phyloP scores from a whole-genome alignment of 2,888 invertebrate genomes.

The Caenorhabditis sinica region DNA sequence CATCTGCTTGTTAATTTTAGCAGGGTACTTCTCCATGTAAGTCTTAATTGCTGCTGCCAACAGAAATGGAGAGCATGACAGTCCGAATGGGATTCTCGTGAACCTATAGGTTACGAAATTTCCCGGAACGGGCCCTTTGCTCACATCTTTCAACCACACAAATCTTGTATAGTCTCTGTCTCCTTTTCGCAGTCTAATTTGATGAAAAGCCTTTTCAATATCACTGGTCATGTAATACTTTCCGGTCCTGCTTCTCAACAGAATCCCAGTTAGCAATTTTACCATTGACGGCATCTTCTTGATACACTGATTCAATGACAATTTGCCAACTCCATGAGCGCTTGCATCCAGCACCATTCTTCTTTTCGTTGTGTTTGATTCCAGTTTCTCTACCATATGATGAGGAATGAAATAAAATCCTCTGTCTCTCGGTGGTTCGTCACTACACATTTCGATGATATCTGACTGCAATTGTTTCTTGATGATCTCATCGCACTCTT shows the following conservation, averaged over 20 bases:
- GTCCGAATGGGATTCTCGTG: conserved; percentile 55
- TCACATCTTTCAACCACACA: conserved; percentile 68
- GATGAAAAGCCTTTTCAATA: conserved; percentile 74
- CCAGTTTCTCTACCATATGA: conserved; percentile 56
- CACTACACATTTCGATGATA: conserved; percentile 31
- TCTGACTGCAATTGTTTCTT: conserved; percentile 34
- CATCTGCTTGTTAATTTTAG: not conserved
- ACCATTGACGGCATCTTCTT: conserved; percentile 51
- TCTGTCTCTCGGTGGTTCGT: not conserved
- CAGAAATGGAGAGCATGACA: conserved; percentile 62
- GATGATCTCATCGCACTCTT: conserved; percentile 30
- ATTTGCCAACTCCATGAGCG: conserved; percentile 18
- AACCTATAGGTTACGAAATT: conserved; percentile 68
- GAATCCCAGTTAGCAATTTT: conserved; percentile 33
- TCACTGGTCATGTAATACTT: conserved; percentile 61
- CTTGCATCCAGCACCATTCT: conserved; percentile 69
- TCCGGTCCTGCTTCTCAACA: conserved; percentile 45
- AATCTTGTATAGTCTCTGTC: conserved; percentile 69
- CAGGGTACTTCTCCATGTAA: not conserved
- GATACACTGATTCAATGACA: conserved; percentile 67
- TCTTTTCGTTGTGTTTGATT: conserved; percentile 50
- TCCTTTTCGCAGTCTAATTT: conserved; percentile 55
- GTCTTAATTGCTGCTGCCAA: conserved; percentile 57
- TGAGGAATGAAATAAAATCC: conserved; percentile 57
- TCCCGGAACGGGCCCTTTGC: conserved; percentile 34